These are phyloP conservation scores for Amphipoea oculea DNA, from an alignment of 2,888 invertebrate genomes.

Conservation along the genomic window DNA sequence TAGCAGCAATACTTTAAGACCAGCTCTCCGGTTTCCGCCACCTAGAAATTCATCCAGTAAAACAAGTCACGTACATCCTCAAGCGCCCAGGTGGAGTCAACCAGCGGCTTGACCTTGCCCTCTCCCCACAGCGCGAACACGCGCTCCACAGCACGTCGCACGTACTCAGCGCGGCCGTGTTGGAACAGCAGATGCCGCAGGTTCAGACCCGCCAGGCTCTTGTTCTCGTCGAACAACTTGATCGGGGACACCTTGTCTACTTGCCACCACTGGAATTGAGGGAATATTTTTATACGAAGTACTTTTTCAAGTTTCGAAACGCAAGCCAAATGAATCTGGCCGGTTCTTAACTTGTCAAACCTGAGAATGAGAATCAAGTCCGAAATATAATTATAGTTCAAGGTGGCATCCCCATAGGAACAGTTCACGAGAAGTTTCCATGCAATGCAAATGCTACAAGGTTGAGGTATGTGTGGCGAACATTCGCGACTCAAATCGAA, in stretches of 20 bases:
- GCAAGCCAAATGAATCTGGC: background rate
- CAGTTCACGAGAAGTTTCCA: background rate
- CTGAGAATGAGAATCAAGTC: background rate
- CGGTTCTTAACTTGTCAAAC: background rate
- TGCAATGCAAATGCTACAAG: background rate
- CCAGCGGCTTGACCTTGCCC: slow-evolving; percentile 94
- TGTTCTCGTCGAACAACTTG: slow-evolving; percentile 97
- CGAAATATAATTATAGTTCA: background rate
- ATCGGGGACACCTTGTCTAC: slow-evolving; percentile 97
- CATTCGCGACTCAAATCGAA: background rate
- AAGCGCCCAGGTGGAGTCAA: slow-evolving; percentile 96
- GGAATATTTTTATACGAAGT: background rate
- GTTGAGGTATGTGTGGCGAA: background rate
- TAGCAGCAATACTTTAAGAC: background rate
- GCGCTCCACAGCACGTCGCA: slow-evolving; percentile 93
- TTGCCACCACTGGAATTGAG: slow-evolving; percentile 95
- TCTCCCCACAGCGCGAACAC: slow-evolving; percentile 94
- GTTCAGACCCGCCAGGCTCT: slow-evolving; percentile 95
- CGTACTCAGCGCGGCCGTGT: slow-evolving; percentile 93
- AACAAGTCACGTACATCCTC: slow-evolving; percentile 93
- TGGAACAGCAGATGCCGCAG: slow-evolving; percentile 95
- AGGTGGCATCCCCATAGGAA: background rate
- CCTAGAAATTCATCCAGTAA: background rate
- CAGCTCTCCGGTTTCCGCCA: background rate
- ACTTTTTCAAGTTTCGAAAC: background rate